These are phyloP conservation scores for Scelioninae gen. 1 DNA, from an alignment of 2,888 invertebrate genomes.

Conservation along the genomic window DNA sequence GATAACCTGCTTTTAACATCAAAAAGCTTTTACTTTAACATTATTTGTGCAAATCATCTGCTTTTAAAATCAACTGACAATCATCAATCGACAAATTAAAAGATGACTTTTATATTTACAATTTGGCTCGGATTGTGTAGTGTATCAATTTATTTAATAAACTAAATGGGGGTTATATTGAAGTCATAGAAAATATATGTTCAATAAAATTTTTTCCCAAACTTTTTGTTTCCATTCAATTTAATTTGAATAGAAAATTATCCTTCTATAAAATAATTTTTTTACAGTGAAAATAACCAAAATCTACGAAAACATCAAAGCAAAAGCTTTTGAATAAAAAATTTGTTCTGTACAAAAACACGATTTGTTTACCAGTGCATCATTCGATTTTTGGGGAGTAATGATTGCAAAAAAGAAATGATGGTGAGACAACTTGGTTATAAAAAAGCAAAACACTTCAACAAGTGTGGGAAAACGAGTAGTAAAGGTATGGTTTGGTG, in stretches of 20 bases:
- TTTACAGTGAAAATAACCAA: neutral
- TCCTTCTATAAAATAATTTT: too few species aligned
- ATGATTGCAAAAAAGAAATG: constrained; percentile 6
- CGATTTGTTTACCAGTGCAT: constrained; percentile 22
- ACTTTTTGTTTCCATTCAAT: too few species aligned
- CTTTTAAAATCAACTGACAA: neutral
- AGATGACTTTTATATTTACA: too few species aligned
- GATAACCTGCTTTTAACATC: neutral
- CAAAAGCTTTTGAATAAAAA: constrained; percentile 1
- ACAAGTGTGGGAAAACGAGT: constrained; percentile 16
- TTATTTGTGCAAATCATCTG: neutral
- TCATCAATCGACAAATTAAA: too few species aligned
- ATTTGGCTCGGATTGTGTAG: too few species aligned
- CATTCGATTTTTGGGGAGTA: constrained; percentile 21
- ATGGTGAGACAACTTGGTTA: neutral
- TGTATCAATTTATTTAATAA: too few species aligned
- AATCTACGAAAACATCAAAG: neutral
- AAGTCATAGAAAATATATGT: too few species aligned
- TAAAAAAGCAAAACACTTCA: constrained; percentile 29
- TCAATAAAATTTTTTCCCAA: too few species aligned
- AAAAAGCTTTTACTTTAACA: constrained; percentile 22
- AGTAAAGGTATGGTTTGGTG: constrained; percentile 29
- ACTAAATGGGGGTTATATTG: too few species aligned
- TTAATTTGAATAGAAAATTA: too few species aligned
- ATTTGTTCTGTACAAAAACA: neutral